Base-by-base conservation (phyloP, 2,888 invertebrate genomes). In the Andrena fulva region DNA sequence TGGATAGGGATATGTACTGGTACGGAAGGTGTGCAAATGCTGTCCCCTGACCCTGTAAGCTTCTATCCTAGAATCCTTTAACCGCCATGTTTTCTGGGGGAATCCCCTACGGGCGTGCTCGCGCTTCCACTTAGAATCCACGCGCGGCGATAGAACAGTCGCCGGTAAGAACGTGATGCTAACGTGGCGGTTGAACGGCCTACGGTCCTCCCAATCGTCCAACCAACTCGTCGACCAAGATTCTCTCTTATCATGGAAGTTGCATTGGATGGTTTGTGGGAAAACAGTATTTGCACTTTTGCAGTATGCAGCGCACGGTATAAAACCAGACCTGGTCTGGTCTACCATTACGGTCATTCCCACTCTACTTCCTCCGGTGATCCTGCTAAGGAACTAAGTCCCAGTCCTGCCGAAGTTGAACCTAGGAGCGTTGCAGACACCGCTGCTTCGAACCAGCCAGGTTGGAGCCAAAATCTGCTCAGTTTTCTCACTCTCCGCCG, bases 321-420 rank as follows among this genome's bases (percentile, higher is more conserved):
- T 97, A 99, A 99, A 96, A 98, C 98, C 88, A 96, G 98, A 90
- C 98, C 99, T 89, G 99, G 99, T 89, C 96, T 99, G 93, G 98
- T 98, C 91, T 99, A 99, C 96, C 99, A 99, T 96, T 98, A 97
- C 96, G 97, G 97, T 93, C 98, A 98, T 95, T 97, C 97, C 93
- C 98, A 98, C 96, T 94, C 94, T 94, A 94, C 93, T 93, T 93
- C 93, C 93, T 94, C 93, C 91, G 94, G 94, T 92, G 94, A 94
- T 92, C 94, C 94, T 94, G 94, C 93, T 93, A 93, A 94, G 94
- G 94, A 94, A 94, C 93, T 93, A 93, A 94, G 94, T 93, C 94
- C 94, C 93, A 94, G 94, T 94, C 93, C 94, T 93, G 94, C 94
- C 91, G 94, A 94, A 91, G 94, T 94, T 93, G 93, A 93, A 91